Evolutionary conservation across 2,113 vertebrate genomes (phyloP), one percentile per base, ranked within the genome.

Genomic region (Loxodonta africana): DNA sequence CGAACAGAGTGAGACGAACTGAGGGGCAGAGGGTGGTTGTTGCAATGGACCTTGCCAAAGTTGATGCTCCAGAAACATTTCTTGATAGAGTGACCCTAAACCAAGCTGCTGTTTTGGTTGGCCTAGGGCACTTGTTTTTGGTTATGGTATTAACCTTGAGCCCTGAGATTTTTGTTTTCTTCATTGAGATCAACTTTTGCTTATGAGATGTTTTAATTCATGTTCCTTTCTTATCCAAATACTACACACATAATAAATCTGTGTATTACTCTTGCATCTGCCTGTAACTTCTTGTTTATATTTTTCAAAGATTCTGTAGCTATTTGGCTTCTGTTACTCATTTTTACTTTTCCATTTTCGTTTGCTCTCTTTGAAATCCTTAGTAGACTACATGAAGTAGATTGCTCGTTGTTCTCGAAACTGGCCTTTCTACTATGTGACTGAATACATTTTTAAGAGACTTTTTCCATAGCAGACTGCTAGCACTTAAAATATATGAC

Each of bases 381-480:
- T 48, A 26, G 48, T 30, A 71, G 88, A 57, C 51, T 21, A 25
- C 14, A 41, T 77, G 9, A 48, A 76, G 33, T 37, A 30, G 67
- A 51, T 41, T 30, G 28, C 51, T 88, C 30, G 12, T 92, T 90
- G 78, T 91, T 93, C 88, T 90, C 51, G 53, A 77, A 96, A 82
- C 7, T 41, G 18, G 60, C 53, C 53, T 88, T 95, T 83, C 8
- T 12, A 46, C 46, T 73, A 2, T 71, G 57, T 2, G 0, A 91
- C 60, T 8, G 65, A 95, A 92, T 81, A 91, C 37, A 62, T 94
- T 95, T 96, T 91, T 82, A 20, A 93, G 69, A 94, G 53, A 80
- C 73, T 46, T 65, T 93, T 94, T 93, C 37, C 28, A n/a, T 17
- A 6, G 63, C 76, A 67, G 69, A 62, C 83, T 53, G 48, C 48